Base-by-base conservation (phyloP, 53 echinoderm and acorn worm species). In the Apostichopus leukothele region DNA sequence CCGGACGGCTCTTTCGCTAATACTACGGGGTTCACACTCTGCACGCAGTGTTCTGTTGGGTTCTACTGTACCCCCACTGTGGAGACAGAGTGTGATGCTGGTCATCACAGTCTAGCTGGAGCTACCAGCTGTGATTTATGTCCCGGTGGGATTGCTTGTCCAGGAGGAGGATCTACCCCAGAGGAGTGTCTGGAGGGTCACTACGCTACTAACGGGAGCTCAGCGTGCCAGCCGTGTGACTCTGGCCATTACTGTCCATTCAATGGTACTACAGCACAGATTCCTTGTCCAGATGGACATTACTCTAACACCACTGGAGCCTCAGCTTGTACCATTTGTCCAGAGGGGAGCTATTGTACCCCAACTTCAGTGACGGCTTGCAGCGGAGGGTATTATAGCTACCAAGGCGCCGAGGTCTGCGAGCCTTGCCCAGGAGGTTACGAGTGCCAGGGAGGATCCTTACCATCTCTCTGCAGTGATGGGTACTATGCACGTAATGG, bases 401-500 rank as follows among this genome's bases (percentile, higher is more conserved):
- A 81, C 52, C 90, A 84, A 12, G 95, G 91, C 50, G 91, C 92
- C 53, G 86, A 71, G 5, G 80, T 87, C 20, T 97, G 97, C 73
- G 79, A 89, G 53, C 90, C 88, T n/a, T 97, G 97, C 88, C 97
- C 90, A 19, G 95, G 91, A 51, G 97, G 97, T 53, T 93, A 92
- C 63, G 73, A 87, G 79, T 97, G 97, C 67, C 50, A 76, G 6
- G 90, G 88, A 54, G 90, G 91, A 54, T 79, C 57, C 10, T 52
- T 73, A 26, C 95, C 95, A 23, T 52, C 86, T 9, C 87, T 90
- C 5, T 97, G 97, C 51, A 12, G 22, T 9, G 90, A 83, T 21
- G 95, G 97, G 52, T 92, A 91, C 83, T 94, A 94, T 76, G 92
- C 95, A 22, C 75, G 68, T 12, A 97, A 97, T 88, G 97, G 97